These are phyloP conservation scores for Drosophila leonis DNA, from an alignment of 2,888 invertebrate species.

Conservation along the genomic window DNA sequence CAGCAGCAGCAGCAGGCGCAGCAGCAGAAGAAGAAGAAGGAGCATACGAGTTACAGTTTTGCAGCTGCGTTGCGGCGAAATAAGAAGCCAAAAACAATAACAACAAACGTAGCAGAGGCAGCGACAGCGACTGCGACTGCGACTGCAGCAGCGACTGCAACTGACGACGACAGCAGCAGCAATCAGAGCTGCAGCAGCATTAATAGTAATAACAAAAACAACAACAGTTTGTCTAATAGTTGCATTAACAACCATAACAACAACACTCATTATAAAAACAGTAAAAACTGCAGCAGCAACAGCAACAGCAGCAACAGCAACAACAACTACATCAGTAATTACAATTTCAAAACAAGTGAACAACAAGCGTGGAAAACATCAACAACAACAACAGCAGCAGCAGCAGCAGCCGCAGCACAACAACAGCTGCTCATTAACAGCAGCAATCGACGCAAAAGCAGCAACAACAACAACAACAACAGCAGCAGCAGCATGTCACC, in stretches of 20 bases:
- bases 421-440: slow-evolving; percentile 59
- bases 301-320: slow-evolving; percentile 38
- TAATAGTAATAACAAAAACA: slow-evolving; percentile 40
- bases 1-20: slow-evolving; percentile 62
- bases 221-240: slow-evolving; percentile 69
- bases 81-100: slow-evolving; percentile 74
- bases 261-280: slow-evolving; percentile 74
- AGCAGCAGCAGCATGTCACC: slow-evolving; percentile 78
- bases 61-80: slow-evolving; percentile 76
- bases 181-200: slow-evolving; percentile 66
- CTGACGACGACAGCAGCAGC: slow-evolving; percentile 62
- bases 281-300: slow-evolving; percentile 64
- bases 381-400: slow-evolving; percentile 43
- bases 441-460: slow-evolving; percentile 42
- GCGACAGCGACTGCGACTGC: slow-evolving; percentile 24
- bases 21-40: slow-evolving; percentile 66
- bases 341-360: slow-evolving; percentile 76
- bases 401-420: slow-evolving; percentile 31
- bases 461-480: slow-evolving; percentile 45
- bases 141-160: slow-evolving; percentile 40
- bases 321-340: slow-evolving; percentile 71
- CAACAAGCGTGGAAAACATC: slow-evolving; percentile 65
- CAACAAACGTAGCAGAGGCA: slow-evolving; percentile 25
- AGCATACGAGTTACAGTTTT: slow-evolving; percentile 67
- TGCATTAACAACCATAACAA: slow-evolving; percentile 71